Evolutionary conservation across 2,113 vertebrate species (phyloP), one percentile per base, ranked within the genome.

Genomic region (Sorex fumeus): DNA sequence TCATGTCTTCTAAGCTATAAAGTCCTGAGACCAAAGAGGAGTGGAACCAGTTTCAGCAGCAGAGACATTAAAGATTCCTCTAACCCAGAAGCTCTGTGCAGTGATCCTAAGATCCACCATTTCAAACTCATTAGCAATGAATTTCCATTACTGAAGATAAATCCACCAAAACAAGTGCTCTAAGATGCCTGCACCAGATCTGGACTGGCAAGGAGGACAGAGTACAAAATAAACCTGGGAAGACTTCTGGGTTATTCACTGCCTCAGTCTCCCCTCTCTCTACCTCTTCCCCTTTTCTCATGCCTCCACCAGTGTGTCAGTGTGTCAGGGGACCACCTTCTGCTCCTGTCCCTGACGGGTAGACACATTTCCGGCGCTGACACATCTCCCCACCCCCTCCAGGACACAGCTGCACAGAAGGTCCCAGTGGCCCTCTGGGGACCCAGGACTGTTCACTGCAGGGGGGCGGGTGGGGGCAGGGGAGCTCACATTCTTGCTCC

Each of bases 401-500:
- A 69, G 82, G 76, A 87, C 90, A 92, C 91, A 96, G 93, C 94
- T 95, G 93, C 66, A 7, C 47, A 60, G 94, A 94, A 82, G 64
- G 4, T 76, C 84, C 77, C 80, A 70, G 53, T 40, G 0, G n/a
- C 78, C n/a, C 92, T 92, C 90, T 87, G 9, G 94, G 75, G 93
- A 64, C 76, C 47, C 32, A 43, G 50, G n/a, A 3, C 21, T 71
- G 78, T 78, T 43, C 36, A 23, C 10, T 21, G 70, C 18, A 60
- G 57, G 75, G 36, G 43, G 70, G 36, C 75, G 62, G 69, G 62
- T 64, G n/a, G 43, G 70, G 47, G 47, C 47, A 12, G 45, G 79
- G 62, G 74, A 69, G 69, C 27, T 15, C 2, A 43, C 6, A 2
- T 70, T 87, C 18, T 92, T 32, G 84, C 72, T 78, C 60, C 67